Evolutionary conservation across 2,797 vertebrate species (phyloP).

Genomic region (Malurus splendens): DNA sequence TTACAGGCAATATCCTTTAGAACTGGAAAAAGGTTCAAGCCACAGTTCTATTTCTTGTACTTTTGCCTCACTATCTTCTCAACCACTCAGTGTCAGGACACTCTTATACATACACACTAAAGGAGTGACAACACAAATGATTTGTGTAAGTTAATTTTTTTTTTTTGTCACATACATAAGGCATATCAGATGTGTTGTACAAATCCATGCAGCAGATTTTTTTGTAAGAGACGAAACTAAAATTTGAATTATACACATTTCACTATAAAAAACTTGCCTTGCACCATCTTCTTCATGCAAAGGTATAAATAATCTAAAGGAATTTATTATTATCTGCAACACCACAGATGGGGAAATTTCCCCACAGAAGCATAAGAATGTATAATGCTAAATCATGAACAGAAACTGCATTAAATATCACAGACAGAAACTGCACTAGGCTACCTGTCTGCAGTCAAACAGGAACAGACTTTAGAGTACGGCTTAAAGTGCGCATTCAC

Average conservation of each 20-base stretch:
- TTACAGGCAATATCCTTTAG: neutral
- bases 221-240: fast-evolving
- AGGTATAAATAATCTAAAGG: neutral
- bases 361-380: fast-evolving
- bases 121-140: neutral
- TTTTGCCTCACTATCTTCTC: neutral
- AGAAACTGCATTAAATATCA: fast-evolving
- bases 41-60: neutral
- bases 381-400: fast-evolving
- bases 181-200: fast-evolving
- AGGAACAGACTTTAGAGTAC: neutral
- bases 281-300: fast-evolving
- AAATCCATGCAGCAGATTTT: neutral
- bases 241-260: fast-evolving
- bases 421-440: fast-evolving
- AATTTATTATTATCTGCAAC: neutral
- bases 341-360: fast-evolving
- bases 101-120: fast-evolving
- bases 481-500: fast-evolving
- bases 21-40: neutral
- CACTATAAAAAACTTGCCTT: neutral
- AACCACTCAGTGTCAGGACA: fast-evolving
- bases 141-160: fast-evolving
- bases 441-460: neutral
- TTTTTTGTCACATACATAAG: no score